phyloP scores from a whole-genome alignment of 2,888 invertebrate genomes.

The Melanostoma mellinum region DNA sequence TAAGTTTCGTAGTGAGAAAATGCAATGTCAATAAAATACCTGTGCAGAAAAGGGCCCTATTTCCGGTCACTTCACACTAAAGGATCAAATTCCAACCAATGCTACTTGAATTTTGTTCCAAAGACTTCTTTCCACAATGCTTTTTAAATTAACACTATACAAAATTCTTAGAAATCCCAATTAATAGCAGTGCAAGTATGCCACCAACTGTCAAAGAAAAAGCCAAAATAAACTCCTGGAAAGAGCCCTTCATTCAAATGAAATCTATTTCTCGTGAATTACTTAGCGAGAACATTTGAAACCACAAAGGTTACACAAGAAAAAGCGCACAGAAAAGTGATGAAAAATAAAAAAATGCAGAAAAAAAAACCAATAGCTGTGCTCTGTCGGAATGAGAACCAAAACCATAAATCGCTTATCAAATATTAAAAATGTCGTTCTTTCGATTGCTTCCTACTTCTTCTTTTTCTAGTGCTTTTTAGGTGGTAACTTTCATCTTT shows the following conservation, averaged over 20 bases:
- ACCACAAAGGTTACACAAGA: slow-evolving; percentile 45
- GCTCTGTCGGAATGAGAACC: slow-evolving; percentile 37
- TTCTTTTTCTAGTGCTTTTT: neutral
- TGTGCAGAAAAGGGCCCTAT: too few species aligned
- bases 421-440: slow-evolving; percentile 71
- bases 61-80: too few species aligned
- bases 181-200: neutral
- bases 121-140: too few species aligned
- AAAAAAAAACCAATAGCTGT: slow-evolving; percentile 20
- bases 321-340: neutral
- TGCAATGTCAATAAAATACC: too few species aligned
- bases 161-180: too few species aligned
- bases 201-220: neutral
- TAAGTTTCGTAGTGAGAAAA: too few species aligned
- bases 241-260: neutral
- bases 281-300: slow-evolving; percentile 36
- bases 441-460: slow-evolving; percentile 40
- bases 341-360: slow-evolving; percentile 7
- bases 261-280: slow-evolving; percentile 56
- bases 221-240: slow-evolving; percentile 4
- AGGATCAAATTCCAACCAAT: too few species aligned
- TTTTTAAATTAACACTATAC: too few species aligned
- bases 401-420: slow-evolving; percentile 68
- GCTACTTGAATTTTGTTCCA: too few species aligned
- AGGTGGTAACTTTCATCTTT: slow-evolving; percentile 37